Base-by-base conservation (phyloP, 1,140 invertebrate genomes). In the Megathymus violae region DNA sequence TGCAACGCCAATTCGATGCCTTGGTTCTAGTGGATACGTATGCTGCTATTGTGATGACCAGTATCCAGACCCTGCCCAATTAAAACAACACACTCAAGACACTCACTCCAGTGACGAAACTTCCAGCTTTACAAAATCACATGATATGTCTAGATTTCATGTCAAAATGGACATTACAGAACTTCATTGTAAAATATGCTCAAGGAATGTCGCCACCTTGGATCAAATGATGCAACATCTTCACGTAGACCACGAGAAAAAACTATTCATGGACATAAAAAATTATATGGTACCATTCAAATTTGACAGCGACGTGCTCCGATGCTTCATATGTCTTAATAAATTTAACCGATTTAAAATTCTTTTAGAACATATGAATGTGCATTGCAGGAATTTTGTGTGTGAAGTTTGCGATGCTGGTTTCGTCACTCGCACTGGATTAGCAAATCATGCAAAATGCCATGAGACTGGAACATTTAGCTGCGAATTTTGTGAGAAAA, bases 31-130 rank as follows among this genome's bases (percentile, higher is more conserved):
- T 3, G 73, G 70, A 1, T 85, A 73, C 47, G 43, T 40, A 0
- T 86, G 83, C 34, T 70, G 72, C 9, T 86, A 74, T 44, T 86
- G 83, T 27, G 16, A 52, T 0, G 27, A 74, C 1, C 59, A 78
- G 14, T 82, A 62, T 46, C 34, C 36, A 4, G 69, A 74, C 1
- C 68, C 85, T 0, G 48, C 47, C 0, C 67, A 75, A 2, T 58
- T 88, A 10, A 88, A 86, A 72, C 4, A 10, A 78, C 46, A 54
- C 3, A 54, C 51, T 0, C 4, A 41, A 19, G 51, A 54, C 31
- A 10, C 38, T 17, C 51, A 68, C 0, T 15, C 19, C 0, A 80
- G 84, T 22, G 43, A 65, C 0, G 51, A 68, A 1, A 15, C 17
- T 0, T 17, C 60, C 0, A 71, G 58, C 63, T 56, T 60, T 0